phyloP scores from a whole-genome alignment of 1,140 invertebrate species.

The Cydia amplana region DNA sequence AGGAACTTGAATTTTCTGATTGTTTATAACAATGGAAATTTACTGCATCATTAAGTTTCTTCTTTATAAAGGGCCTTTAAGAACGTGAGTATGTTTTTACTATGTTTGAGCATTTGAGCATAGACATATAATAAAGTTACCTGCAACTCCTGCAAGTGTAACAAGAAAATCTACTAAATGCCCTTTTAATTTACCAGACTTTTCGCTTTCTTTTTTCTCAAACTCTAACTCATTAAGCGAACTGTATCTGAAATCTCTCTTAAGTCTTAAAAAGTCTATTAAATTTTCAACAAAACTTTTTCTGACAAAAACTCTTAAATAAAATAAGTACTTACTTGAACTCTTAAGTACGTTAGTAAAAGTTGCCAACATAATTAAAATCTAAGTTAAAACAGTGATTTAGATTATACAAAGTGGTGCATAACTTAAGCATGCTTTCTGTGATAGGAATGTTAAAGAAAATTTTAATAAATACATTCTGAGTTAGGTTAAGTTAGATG shows the following conservation, averaged over 20 bases:
- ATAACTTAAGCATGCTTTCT: background rate
- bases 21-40: too few species aligned
- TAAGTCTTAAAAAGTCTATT: slow-evolving; percentile 1
- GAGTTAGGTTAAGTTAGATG: too few species aligned
- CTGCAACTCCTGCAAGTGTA: background rate
- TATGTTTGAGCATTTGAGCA: background rate
- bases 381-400: slow-evolving; percentile 17
- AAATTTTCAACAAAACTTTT: slow-evolving; percentile 25
- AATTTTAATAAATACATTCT: background rate
- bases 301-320: background rate
- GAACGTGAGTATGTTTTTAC: background rate
- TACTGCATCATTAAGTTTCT: too few species aligned
- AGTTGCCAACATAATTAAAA: slow-evolving; percentile 24
- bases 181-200: background rate
- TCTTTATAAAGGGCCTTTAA: background rate
- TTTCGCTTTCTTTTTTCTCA: background rate
- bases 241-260: background rate
- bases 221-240: background rate
- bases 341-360: slow-evolving; percentile 21
- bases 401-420: background rate
- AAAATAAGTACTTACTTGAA: slow-evolving; percentile 26
- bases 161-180: background rate
- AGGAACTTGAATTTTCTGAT: too few species aligned
- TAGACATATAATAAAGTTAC: too few species aligned
- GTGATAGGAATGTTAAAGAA: background rate